phyloP scores from a whole-genome alignment of 2,888 invertebrate species.

The Glaucopsyche alexis region DNA sequence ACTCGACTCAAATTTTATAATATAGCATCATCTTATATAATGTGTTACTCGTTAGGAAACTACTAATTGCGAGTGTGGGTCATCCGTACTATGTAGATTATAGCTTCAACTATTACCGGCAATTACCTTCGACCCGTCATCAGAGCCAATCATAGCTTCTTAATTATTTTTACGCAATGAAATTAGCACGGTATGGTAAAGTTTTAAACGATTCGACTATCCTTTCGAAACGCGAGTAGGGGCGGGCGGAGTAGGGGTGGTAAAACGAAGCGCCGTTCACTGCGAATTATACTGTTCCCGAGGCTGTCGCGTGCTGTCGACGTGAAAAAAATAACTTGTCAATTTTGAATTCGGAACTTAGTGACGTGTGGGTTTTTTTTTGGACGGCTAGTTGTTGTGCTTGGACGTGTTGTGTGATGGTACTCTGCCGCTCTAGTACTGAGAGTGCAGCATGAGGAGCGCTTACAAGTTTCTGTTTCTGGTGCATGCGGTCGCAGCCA shows the following conservation, averaged over 20 bases:
- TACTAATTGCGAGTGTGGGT: slow-evolving; percentile 8
- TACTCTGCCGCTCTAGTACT: slow-evolving; percentile 69
- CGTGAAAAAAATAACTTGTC: slow-evolving; percentile 48
- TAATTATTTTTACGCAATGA: slow-evolving; percentile 59
- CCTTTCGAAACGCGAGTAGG: slow-evolving; percentile 75
- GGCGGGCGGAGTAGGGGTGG: slow-evolving; percentile 72
- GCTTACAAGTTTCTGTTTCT: slow-evolving; percentile 66
- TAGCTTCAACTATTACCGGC: neutral
- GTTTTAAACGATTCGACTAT: slow-evolving; percentile 56
- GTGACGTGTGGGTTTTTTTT: slow-evolving; percentile 49
- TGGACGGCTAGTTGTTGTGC: slow-evolving; percentile 47
- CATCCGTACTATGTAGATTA: neutral
- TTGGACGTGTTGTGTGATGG: slow-evolving; percentile 65
- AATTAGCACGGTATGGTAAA: slow-evolving; percentile 57
- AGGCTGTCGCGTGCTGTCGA: slow-evolving; percentile 59
- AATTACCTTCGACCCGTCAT: slow-evolving; percentile 15
- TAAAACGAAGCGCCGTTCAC: slow-evolving; percentile 66
- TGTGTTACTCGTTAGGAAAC: slow-evolving; percentile 1
- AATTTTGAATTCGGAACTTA: slow-evolving; percentile 43
- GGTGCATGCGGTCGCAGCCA: slow-evolving; percentile 74
- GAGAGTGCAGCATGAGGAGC: slow-evolving; percentile 74
- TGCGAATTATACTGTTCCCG: slow-evolving; percentile 61
- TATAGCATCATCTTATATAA: slow-evolving; percentile 5
- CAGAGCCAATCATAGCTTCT: slow-evolving; percentile 14
- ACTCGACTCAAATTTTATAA: neutral